A percentile compares a stretch with the other conserved stretches of the same genome.
These are phyloP conservation scores for Nomada ruficornis DNA, from an alignment of 2,888 invertebrate genomes.

Conservation along the genomic window DNA sequence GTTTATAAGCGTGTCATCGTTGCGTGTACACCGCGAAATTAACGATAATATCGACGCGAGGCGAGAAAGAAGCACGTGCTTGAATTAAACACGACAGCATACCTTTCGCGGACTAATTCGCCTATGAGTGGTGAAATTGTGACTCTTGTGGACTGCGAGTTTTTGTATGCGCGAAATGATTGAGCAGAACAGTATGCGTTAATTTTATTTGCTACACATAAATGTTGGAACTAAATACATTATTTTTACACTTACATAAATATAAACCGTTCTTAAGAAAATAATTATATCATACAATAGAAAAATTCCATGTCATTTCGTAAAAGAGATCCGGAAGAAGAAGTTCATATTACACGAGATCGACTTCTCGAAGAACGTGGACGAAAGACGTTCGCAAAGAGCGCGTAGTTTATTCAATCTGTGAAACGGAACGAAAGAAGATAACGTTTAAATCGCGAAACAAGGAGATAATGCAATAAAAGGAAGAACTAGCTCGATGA, in stretches of 20 bases:
- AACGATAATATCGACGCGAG: conserved; percentile 41
- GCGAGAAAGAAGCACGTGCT: conserved; percentile 42
- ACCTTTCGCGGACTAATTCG: too few relatives aligned
- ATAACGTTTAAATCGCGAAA: conserved; percentile 15
- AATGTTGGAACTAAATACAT: too few relatives aligned
- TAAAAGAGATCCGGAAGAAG: too few relatives aligned
- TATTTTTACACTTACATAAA: too few relatives aligned
- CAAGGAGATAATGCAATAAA: conserved; percentile 39
- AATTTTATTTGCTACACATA: too few relatives aligned
- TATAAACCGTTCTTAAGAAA: too few relatives aligned
- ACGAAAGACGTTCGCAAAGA: background rate
- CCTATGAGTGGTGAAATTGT: too few relatives aligned
- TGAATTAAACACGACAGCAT: background rate
- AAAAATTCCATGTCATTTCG: too few relatives aligned
- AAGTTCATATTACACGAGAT: background rate
- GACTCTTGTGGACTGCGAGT: too few relatives aligned
- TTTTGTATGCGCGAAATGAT: too few relatives aligned
- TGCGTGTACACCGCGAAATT: conserved; percentile 40
- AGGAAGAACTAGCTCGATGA: conserved; percentile 32
- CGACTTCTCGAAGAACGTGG: background rate
- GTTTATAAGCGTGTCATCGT: conserved; percentile 49
- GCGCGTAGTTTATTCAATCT: background rate
- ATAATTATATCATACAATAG: too few relatives aligned
- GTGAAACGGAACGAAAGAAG: background rate
- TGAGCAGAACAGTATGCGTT: too few relatives aligned